Evolutionary conservation across 2,888 invertebrate species (phyloP).

Genomic region (Athalia rosae): DNA sequence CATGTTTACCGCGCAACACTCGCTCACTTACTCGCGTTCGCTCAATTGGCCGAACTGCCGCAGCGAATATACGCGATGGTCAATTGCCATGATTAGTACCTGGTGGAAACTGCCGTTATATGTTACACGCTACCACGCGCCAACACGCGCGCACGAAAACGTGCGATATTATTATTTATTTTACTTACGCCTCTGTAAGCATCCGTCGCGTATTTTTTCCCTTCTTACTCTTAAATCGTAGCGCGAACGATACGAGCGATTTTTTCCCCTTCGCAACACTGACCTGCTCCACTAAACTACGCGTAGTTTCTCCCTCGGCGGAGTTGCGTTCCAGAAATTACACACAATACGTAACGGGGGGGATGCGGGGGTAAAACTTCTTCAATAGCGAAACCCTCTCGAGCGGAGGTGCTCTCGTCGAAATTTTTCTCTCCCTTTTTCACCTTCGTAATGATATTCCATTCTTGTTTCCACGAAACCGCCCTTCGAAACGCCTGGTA

Average conservation of each 20-base stretch:
- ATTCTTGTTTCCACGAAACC: neutral
- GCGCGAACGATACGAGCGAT: neutral
- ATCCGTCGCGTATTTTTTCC: neutral
- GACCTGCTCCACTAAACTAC: conserved; percentile 8
- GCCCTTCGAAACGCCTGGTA: conserved; percentile 15
- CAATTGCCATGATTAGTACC: conserved; percentile 30
- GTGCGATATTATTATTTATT: neutral
- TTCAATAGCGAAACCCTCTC: too few species aligned
- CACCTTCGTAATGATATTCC: too few species aligned
- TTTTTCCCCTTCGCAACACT: neutral
- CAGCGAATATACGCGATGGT: neutral
- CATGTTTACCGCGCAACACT: conserved; percentile 40
- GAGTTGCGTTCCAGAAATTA: too few species aligned
- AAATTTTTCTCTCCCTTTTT: neutral
- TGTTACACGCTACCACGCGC: neutral
- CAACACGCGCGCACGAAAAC: neutral
- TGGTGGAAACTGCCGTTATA: conserved; percentile 6
- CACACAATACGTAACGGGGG: too few species aligned
- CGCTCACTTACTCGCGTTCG: neutral
- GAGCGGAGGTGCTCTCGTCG: neutral
- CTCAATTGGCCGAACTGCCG: neutral
- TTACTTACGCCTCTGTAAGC: neutral
- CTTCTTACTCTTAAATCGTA: neutral
- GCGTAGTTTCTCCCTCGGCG: too few species aligned
- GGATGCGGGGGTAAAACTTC: too few species aligned